Evolutionary conservation across 2,113 vertebrate species (phyloP).

Genomic region (Picathartes gymnocephalus): DNA sequence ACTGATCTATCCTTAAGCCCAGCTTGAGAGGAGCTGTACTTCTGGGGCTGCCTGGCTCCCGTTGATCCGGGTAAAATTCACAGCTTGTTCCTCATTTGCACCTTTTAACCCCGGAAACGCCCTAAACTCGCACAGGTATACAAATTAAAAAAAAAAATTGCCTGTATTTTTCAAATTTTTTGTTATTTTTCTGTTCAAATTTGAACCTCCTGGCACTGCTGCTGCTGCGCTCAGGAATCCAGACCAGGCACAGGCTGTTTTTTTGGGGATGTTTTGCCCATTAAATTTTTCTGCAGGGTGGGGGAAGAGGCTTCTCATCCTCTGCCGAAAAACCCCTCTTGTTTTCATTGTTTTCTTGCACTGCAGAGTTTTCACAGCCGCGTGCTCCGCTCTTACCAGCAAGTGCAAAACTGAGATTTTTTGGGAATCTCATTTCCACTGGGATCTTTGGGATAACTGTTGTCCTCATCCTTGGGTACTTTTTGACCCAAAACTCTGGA

Average conservation of each 20-base stretch:
- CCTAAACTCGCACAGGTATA: not conserved
- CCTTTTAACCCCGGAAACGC: not conserved
- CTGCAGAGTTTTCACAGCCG: not conserved
- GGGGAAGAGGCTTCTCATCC: not conserved
- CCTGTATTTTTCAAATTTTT: not conserved
- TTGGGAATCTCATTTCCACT: not conserved
- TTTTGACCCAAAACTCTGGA: not conserved
- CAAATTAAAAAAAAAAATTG: not conserved
- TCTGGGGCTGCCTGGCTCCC: not conserved
- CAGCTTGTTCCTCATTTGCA: not conserved
- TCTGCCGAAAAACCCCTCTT: not conserved
- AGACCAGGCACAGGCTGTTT: not conserved
- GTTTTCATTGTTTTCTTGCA: not conserved
- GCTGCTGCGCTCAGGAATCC: not conserved
- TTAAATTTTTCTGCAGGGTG: not conserved
- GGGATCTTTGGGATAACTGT: not conserved
- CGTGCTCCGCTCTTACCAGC: fast-evolving
- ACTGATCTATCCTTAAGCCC: not conserved
- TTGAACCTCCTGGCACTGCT: not conserved
- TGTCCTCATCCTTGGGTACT: fast-evolving
- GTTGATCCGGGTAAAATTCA: not conserved
- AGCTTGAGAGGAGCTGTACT: not conserved
- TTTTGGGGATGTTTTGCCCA: not conserved
- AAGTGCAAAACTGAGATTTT: not conserved
- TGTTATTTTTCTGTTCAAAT: not conserved